These are phyloP conservation scores for Heteractis magnifica DNA, from an alignment of 92 coral and sea anemone genomes.

Conservation along the genomic window DNA sequence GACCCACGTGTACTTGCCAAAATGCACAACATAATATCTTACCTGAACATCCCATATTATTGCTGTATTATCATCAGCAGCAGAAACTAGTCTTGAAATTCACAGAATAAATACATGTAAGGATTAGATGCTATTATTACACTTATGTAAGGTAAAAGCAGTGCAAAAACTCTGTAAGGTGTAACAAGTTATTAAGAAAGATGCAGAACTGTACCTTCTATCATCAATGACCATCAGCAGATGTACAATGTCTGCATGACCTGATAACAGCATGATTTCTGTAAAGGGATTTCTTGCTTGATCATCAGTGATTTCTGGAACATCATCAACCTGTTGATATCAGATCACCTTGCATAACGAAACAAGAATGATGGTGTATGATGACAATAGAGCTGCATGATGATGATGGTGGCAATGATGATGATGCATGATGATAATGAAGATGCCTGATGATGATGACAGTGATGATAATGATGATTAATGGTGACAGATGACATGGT, in stretches of 20 bases:
- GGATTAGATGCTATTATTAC: no score
- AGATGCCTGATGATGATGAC: no score
- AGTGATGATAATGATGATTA: no score
- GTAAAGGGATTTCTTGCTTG: constrained; percentile 90
- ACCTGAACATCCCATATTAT: constrained; percentile 96
- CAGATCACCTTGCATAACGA: background rate
- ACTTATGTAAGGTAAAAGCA: no score
- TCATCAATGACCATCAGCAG: constrained; percentile 75
- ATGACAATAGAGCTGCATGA: background rate
- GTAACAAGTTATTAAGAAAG: no score
- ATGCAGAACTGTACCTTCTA: constrained; percentile 50
- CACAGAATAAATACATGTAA: background rate
- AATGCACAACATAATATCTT: background rate
- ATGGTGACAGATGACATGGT: no score
- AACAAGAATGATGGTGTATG: background rate
- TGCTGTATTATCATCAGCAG: constrained; percentile 90
- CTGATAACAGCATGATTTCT: constrained; percentile 70
- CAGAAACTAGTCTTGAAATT: constrained; percentile 78
- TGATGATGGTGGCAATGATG: no score
- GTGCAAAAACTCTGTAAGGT: no score
- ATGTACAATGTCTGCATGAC: constrained; percentile 88
- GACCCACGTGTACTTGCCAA: background rate
- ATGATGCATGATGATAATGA: no score
- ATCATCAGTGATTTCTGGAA: constrained; percentile 44
- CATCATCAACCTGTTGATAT: constrained; percentile 8